Percentiles rank a stretch among this genome's conserved stretches.
Evolutionary conservation across 2,797 vertebrate species (phyloP).

Genomic region (Poeciliopsis paucimaculata): DNA sequence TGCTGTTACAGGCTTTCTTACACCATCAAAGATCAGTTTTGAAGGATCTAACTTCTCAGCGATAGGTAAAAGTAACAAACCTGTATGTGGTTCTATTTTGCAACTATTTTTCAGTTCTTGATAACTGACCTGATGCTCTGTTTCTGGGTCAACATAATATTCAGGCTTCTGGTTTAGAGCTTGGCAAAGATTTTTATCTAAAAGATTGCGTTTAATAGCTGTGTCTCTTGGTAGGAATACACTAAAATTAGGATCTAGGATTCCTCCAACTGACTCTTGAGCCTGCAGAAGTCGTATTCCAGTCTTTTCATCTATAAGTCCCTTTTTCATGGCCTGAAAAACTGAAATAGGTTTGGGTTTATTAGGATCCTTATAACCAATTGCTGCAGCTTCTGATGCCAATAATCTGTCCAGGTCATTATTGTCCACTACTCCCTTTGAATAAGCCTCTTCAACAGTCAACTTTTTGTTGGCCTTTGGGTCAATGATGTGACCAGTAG

Average conservation of each 20-base stretch:
- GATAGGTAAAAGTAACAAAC: conserved; percentile 84
- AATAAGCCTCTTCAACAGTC: conserved; percentile 87
- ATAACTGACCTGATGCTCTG: conserved; percentile 84
- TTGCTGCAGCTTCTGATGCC: conserved; percentile 87
- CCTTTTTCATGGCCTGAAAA: conserved; percentile 90
- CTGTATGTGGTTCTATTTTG: conserved; percentile 85
- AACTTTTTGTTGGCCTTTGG: conserved; percentile 84
- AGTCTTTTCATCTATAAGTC: conserved; percentile 83
- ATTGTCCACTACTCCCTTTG: conserved; percentile 87
- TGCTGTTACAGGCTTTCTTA: not conserved
- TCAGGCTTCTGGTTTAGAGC: conserved; percentile 83
- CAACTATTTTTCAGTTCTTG: conserved; percentile 85
- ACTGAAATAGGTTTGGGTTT: conserved; percentile 84
- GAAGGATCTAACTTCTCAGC: conserved; percentile 67
- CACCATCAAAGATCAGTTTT: conserved; percentile 8
- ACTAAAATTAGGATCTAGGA: conserved; percentile 90
- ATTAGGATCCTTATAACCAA: conserved; percentile 88
- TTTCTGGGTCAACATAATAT: conserved; percentile 88
- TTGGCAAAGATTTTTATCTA: conserved; percentile 85
- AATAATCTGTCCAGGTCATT: conserved; percentile 86
- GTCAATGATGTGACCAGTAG: conserved; percentile 92
- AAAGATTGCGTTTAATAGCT: conserved; percentile 86
- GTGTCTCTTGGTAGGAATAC: conserved; percentile 89
- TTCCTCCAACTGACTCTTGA: conserved; percentile 89
- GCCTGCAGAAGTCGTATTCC: conserved; percentile 89